These are phyloP conservation scores for Cochlearius cochlearius DNA, from an alignment of 2,113 vertebrate genomes.

Conservation along the genomic window DNA sequence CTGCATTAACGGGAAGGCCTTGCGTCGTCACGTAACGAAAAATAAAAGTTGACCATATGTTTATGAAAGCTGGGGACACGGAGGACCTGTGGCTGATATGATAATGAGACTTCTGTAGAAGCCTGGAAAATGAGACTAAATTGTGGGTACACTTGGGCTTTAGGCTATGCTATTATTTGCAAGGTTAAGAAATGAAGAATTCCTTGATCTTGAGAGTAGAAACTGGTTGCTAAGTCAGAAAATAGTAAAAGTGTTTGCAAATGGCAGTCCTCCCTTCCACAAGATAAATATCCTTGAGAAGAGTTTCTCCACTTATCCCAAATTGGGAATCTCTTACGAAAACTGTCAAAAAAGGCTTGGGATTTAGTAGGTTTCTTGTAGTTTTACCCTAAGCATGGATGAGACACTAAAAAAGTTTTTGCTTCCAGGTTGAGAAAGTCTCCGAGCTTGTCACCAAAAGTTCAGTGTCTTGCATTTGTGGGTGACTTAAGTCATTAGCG, in stretches of 20 bases:
- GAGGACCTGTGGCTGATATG: neutral
- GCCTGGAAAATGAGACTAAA: neutral
- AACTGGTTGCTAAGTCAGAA: neutral
- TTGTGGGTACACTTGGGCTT: neutral
- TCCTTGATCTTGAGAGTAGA: neutral
- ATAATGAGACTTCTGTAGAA: neutral
- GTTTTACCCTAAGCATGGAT: neutral
- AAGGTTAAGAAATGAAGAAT: neutral
- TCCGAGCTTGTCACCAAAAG: neutral
- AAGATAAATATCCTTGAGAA: neutral
- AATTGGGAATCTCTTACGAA: neutral
- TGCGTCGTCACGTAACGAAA: neutral
- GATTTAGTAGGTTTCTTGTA: neutral
- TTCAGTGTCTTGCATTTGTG: neutral
- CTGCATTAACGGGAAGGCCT: neutral
- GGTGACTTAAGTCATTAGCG: neutral
- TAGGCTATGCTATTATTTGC: neutral
- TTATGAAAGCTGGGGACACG: neutral
- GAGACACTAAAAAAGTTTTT: neutral
- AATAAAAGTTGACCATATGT: neutral
- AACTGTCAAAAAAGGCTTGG: neutral
- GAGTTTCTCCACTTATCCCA: neutral
- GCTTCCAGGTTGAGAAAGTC: neutral
- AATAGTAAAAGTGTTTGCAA: neutral
- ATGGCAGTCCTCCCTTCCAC: neutral